Conservation (phyloP, 2,888 invertebrate genomes). For the Eristalis arbustorum region DNA sequence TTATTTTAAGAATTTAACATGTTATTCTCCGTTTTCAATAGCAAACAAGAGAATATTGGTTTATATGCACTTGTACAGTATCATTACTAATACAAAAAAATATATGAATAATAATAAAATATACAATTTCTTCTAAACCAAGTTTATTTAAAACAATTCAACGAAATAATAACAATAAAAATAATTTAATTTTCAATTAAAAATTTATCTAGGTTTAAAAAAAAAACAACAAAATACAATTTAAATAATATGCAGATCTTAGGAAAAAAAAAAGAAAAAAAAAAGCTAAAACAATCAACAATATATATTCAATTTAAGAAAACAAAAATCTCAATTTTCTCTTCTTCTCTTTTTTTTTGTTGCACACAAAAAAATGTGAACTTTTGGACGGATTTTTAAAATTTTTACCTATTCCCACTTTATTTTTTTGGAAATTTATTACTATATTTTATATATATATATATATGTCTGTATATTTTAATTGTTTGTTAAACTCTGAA, state of each 20-base stretch:
- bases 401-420: constrained; percentile 42
- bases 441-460: constrained; percentile 15
- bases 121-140: constrained; percentile 45
- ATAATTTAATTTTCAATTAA: constrained; percentile 68
- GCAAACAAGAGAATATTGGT: constrained; percentile 28
- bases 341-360: constrained; percentile 35
- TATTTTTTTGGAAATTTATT: constrained; percentile 55
- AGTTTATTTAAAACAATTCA: constrained; percentile 70
- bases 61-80: constrained; percentile 32
- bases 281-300: constrained; percentile 64
- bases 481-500: constrained; percentile 77
- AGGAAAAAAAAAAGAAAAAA: constrained; percentile 29
- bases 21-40: constrained; percentile 38
- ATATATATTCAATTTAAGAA: constrained; percentile 43
- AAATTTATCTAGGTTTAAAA: constrained; percentile 61
- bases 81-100: constrained; percentile 24
- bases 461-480: constrained; percentile 34
- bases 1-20: constrained; percentile 44
- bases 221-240: constrained; percentile 62
- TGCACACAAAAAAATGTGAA: constrained; percentile 70
- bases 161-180: constrained; percentile 71
- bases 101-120: background rate
- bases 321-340: constrained; percentile 63
- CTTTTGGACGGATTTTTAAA: constrained; percentile 70
- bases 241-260: constrained; percentile 52